These are phyloP conservation scores for Julus scandinavius DNA, from an alignment of 2,888 invertebrate genomes.

Conservation along the genomic window DNA sequence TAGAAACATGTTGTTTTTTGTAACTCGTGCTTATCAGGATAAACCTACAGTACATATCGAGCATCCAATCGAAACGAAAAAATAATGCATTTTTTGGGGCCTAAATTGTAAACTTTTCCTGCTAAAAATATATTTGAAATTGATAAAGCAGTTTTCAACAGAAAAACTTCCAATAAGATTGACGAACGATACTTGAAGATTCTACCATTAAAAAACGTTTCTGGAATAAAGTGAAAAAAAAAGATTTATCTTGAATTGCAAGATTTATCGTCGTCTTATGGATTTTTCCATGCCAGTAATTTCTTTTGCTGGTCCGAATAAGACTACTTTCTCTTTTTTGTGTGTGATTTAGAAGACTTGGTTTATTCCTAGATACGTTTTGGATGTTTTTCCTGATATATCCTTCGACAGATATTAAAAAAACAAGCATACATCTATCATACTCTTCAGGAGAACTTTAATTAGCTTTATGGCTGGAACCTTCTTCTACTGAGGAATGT, in stretches of 20 bases:
- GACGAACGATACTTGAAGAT: background rate
- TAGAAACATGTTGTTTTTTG: too few species aligned
- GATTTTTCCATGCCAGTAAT: too few species aligned
- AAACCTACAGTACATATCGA: too few species aligned
- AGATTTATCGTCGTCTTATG: background rate
- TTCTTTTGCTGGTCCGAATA: too few species aligned
- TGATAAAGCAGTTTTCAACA: too few species aligned
- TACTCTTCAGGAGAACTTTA: background rate
- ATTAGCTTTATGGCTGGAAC: background rate
- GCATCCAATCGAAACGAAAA: too few species aligned
- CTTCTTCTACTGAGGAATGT: background rate
- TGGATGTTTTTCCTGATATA: background rate
- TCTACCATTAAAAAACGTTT: background rate
- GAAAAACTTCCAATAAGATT: too few species aligned
- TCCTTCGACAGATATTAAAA: background rate
- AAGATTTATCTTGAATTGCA: background rate
- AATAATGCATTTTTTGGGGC: too few species aligned
- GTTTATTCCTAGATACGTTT: background rate
- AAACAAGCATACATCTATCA: background rate
- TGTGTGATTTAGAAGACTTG: too few species aligned
- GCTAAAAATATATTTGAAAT: background rate
- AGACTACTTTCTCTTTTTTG: too few species aligned
- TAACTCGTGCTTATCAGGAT: too few species aligned
- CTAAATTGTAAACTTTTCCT: too few species aligned
- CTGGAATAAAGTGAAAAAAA: background rate